phyloP scores from a whole-genome alignment of 2,797 vertebrate genomes.

The Sebastes vulpes region DNA sequence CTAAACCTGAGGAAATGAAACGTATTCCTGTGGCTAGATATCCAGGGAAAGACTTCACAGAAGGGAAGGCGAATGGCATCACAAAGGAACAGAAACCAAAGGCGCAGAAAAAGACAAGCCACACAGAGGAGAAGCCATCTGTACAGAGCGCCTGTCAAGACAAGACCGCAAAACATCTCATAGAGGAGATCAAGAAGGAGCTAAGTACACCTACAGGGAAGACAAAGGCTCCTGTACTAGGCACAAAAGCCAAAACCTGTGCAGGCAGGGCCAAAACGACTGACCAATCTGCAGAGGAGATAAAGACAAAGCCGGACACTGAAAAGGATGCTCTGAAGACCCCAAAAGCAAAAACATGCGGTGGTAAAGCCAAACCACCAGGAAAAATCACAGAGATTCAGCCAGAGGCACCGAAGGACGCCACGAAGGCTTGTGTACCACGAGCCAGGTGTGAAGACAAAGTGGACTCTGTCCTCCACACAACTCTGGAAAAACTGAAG shows the following conservation, averaged over 20 bases:
- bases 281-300: background rate
- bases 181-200: background rate
- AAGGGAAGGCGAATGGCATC: background rate
- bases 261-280: background rate
- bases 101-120: background rate
- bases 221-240: background rate
- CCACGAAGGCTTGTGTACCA: background rate
- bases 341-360: background rate
- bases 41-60: background rate
- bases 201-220: background rate
- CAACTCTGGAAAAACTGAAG: slow-evolving; percentile 61
- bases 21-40: background rate
- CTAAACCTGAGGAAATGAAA: background rate
- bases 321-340: background rate
- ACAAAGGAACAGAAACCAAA: slow-evolving; percentile 15
- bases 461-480: slow-evolving; percentile 16
- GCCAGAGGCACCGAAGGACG: background rate
- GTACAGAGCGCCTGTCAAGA: background rate
- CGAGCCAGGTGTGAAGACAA: background rate
- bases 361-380: background rate
- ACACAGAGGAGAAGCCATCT: background rate
- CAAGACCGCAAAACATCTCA: background rate
- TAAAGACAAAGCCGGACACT: background rate
- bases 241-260: background rate
- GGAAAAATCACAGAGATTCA: background rate